phyloP scores from a whole-genome alignment of 2,797 vertebrate species.

The Apogon talboti region DNA sequence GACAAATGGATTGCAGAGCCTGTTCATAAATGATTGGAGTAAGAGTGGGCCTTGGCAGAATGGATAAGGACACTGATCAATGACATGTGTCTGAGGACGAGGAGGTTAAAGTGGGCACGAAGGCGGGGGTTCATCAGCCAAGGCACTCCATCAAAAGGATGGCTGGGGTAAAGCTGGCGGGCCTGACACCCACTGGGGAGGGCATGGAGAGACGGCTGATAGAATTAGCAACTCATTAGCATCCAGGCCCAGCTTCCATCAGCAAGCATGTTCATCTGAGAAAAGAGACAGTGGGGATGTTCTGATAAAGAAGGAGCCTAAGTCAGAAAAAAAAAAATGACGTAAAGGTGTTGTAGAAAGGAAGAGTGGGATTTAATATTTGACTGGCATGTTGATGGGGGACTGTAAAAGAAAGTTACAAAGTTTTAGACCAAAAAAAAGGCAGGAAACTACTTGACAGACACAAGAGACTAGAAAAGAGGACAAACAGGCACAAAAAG shows the following conservation, averaged over 20 bases:
- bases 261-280: conserved; percentile 54
- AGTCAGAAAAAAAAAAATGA: conserved; percentile 26
- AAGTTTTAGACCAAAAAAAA: conserved; percentile 7
- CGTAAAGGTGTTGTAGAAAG: not conserved
- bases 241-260: conserved; percentile 64
- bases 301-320: not conserved
- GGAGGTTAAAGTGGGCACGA: conserved; percentile 65
- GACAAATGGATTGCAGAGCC: conserved; percentile 38
- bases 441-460: conserved; percentile 24
- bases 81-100: conserved; percentile 53
- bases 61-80: conserved; percentile 53
- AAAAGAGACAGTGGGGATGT: conserved; percentile 37
- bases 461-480: conserved; percentile 34
- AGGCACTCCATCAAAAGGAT: conserved; percentile 70
- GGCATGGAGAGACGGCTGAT: conserved; percentile 57
- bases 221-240: conserved; percentile 79
- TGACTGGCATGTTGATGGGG: conserved; percentile 40
- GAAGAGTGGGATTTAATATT: conserved; percentile 20
- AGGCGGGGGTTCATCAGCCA: conserved; percentile 62
- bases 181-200: conserved; percentile 55
- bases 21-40: conserved; percentile 41
- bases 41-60: conserved; percentile 31
- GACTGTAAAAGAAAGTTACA: conserved; percentile 28
- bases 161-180: conserved; percentile 54
- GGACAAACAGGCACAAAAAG: conserved; percentile 25